Percentiles rank a stretch among this genome's conserved stretches.
These are phyloP conservation scores for Etia nguti DNA, from an alignment of 2,113 vertebrate species.

Conservation along the genomic window DNA sequence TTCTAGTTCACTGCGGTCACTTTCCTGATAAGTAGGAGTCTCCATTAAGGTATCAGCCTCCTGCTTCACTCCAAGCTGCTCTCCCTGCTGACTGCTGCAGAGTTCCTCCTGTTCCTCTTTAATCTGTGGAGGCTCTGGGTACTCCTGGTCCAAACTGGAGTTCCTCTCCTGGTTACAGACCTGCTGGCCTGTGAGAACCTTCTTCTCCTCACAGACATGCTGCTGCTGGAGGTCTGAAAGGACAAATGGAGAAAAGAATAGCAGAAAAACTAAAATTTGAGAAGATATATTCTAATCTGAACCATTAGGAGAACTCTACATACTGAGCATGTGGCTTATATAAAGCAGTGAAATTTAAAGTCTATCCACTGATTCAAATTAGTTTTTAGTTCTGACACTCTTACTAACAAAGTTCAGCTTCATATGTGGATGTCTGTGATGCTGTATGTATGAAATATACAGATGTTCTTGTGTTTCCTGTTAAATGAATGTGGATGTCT, in stretches of 20 bases:
- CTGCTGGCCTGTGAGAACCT: neutral
- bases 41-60: neutral
- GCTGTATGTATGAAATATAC: neutral
- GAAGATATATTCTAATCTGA: neutral
- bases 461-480: neutral
- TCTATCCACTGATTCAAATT: neutral
- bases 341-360: neutral
- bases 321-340: neutral
- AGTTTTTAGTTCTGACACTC: neutral
- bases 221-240: neutral
- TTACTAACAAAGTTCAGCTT: neutral
- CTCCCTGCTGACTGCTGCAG: neutral
- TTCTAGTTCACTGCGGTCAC: neutral
- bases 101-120: neutral
- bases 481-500: neutral
- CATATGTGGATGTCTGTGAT: neutral
- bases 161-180: neutral
- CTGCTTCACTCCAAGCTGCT: neutral
- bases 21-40: neutral
- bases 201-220: neutral
- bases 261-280: neutral
- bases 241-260: neutral
- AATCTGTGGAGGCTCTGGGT: neutral
- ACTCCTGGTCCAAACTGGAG: fast-evolving
- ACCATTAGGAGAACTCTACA: neutral